Base-by-base conservation (phyloP, 2,797 vertebrate genomes). In the Platyrinchus mystaceus region DNA sequence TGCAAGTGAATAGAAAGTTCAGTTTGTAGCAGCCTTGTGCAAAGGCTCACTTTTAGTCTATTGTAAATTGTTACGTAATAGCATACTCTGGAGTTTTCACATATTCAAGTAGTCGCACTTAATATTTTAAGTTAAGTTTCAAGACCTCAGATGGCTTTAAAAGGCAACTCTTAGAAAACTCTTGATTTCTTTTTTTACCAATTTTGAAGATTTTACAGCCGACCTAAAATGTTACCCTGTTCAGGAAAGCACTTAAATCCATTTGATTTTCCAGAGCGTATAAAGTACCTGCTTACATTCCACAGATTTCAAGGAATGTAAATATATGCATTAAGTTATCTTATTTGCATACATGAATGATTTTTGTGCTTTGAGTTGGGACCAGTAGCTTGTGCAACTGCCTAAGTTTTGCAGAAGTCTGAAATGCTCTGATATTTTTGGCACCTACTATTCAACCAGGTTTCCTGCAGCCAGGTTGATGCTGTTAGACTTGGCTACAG, bases 101-200 rank as follows among this genome's bases (percentile, higher is more conserved):
- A 74, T 9, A 3, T 2, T 74, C 47, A 66, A 28, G 27, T 83
- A 87, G 69, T 56, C 84, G 53, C 41, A 43, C 37, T 84, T 77
- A 30, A 77, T 89, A 90, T 95, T 97, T 96, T 95, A 94, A 93
- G 90, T 94, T 95, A 92, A 94, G 86, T 96, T 97, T 97, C 86
- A 96, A 97, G 90, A 96, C 97, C 91, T 96, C 78, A 93, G 92
- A 92, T 96, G 91, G 90, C 89, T 97, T 94, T 92, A 77, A 78
- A 78, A 87, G 70, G 80, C 78, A 94, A 84, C 53, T 94, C 92
- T 87, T 70, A 46, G 32, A 82, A 90, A 77, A 39, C 36, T 90
- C 76, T 91, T 34, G 7, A 34, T 88, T 88, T 92, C 34, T 92
- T 95, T 95, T 67, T 87, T 89, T 55, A 75, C 39, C 3, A 0